phyloP scores from a whole-genome alignment of 2,797 vertebrate species.

The Pampus argenteus region DNA sequence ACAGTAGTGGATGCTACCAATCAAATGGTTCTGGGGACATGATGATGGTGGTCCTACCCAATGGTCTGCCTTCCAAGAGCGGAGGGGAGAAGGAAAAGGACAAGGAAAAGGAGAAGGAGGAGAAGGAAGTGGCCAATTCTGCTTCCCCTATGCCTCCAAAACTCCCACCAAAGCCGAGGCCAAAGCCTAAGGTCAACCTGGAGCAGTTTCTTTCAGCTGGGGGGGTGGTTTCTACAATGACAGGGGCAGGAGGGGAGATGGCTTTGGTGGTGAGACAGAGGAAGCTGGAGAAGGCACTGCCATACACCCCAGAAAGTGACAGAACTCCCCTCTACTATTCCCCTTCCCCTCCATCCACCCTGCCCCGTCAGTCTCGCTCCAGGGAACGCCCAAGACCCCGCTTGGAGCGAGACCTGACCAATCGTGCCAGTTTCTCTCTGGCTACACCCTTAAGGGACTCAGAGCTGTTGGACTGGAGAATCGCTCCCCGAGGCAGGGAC shows the following conservation, averaged over 20 bases:
- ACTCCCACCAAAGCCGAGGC: conserved; percentile 80
- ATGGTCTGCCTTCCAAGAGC: conserved; percentile 81
- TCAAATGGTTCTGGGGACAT: conserved; percentile 84
- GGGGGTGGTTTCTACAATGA: conserved; percentile 71
- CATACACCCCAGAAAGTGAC: conserved; percentile 77
- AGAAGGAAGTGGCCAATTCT: conserved; percentile 62
- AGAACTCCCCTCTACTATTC: conserved; percentile 82
- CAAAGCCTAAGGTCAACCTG: conserved; percentile 80
- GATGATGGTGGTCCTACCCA: conserved; percentile 87
- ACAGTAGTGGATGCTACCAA: conserved; percentile 79
- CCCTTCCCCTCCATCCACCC: conserved; percentile 77
- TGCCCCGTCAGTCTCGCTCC: conserved; percentile 77
- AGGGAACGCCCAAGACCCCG: conserved; percentile 74
- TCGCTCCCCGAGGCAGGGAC: conserved; percentile 67
- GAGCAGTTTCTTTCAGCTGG: conserved; percentile 82
- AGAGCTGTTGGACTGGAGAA: conserved; percentile 75
- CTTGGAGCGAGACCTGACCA: conserved; percentile 75
- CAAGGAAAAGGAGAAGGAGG: conserved; percentile 64
- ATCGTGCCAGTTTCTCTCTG: conserved; percentile 77
- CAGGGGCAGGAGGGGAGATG: conserved; percentile 71
- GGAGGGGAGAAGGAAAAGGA: conserved; percentile 69
- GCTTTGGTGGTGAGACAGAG: conserved; percentile 76
- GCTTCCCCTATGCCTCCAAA: conserved; percentile 75
- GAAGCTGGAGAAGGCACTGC: conserved; percentile 74
- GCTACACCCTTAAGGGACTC: conserved; percentile 74